Evolutionary conservation across 2,888 invertebrate species (phyloP).

Genomic region (Netelia melanura): DNA sequence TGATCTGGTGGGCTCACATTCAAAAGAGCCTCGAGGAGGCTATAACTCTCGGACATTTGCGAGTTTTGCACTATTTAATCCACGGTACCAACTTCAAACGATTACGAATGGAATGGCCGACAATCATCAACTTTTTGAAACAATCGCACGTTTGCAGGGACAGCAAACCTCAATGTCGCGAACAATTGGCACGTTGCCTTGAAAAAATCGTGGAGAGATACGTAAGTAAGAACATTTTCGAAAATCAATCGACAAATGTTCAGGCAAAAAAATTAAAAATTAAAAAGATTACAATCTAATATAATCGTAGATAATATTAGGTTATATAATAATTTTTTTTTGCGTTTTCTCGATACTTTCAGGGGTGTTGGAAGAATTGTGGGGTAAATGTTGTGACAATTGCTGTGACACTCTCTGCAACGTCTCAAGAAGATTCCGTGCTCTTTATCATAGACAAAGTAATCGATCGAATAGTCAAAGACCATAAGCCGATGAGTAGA

Average conservation of each 20-base stretch:
- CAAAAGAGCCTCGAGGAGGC: slow-evolving; percentile 88
- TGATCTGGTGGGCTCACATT: slow-evolving; percentile 89
- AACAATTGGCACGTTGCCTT: slow-evolving; percentile 86
- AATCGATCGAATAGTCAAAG: slow-evolving; percentile 85
- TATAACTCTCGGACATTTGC: slow-evolving; percentile 86
- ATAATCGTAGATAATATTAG: slow-evolving; percentile 80
- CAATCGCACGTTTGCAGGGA: slow-evolving; percentile 88
- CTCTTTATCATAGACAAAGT: slow-evolving; percentile 77
- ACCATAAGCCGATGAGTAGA: slow-evolving; percentile 66
- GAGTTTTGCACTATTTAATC: slow-evolving; percentile 83
- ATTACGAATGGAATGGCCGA: slow-evolving; percentile 84
- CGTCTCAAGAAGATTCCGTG: slow-evolving; percentile 75
- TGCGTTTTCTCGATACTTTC: slow-evolving; percentile 68
- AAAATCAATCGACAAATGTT: slow-evolving; percentile 54
- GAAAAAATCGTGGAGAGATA: slow-evolving; percentile 86
- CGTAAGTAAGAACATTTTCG: slow-evolving; percentile 82
- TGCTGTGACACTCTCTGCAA: slow-evolving; percentile 70
- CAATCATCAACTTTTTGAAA: slow-evolving; percentile 87
- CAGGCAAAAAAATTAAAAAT: slow-evolving; percentile 72
- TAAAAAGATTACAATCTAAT: too few species aligned
- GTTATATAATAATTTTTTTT: slow-evolving; percentile 72
- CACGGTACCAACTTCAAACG: slow-evolving; percentile 86
- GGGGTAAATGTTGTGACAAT: too few species aligned
- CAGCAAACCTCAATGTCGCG: slow-evolving; percentile 88
- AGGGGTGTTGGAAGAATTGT: too few species aligned